A percentile compares a stretch with the other conserved stretches of the same genome.
phyloP scores from a whole-genome alignment of 2,113 vertebrate species.

The Polypterus senegalus region DNA sequence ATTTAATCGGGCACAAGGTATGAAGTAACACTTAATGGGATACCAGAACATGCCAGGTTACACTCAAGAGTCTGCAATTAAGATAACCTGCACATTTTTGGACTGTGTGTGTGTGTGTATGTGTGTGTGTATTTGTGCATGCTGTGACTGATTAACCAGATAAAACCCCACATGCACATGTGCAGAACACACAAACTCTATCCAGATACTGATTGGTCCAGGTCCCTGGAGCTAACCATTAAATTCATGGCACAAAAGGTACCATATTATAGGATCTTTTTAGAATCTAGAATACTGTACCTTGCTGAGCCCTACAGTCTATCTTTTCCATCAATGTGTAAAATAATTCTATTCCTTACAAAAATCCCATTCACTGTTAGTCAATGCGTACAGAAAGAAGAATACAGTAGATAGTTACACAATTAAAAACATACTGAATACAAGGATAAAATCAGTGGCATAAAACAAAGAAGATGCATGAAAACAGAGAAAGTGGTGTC shows the following conservation, averaged over 20 bases:
- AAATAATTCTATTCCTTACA: too few relatives aligned
- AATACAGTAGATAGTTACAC: too few relatives aligned
- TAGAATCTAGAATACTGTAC: constrained; percentile 2
- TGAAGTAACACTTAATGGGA: neutral
- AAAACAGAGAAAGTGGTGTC: too few relatives aligned
- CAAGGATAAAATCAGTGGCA: too few relatives aligned
- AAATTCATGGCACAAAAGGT: neutral
- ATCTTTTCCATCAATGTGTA: neutral
- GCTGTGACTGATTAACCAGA: too few relatives aligned
- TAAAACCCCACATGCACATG: neutral
- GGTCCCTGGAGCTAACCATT: neutral
- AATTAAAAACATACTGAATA: too few relatives aligned
- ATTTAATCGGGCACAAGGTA: neutral
- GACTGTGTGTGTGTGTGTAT: neutral
- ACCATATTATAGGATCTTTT: neutral
- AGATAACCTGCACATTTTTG: neutral
- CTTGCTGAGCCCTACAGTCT: neutral
- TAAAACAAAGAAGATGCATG: too few relatives aligned
- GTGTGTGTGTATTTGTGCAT: neutral
- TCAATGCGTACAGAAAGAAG: too few relatives aligned
- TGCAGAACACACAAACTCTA: neutral
- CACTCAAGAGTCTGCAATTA: neutral
- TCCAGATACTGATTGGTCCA: constrained; percentile 1
- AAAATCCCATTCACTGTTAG: too few relatives aligned
- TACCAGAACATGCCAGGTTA: neutral